phyloP scores from a whole-genome alignment of 1,140 invertebrate species.

The Zophobas morio region DNA sequence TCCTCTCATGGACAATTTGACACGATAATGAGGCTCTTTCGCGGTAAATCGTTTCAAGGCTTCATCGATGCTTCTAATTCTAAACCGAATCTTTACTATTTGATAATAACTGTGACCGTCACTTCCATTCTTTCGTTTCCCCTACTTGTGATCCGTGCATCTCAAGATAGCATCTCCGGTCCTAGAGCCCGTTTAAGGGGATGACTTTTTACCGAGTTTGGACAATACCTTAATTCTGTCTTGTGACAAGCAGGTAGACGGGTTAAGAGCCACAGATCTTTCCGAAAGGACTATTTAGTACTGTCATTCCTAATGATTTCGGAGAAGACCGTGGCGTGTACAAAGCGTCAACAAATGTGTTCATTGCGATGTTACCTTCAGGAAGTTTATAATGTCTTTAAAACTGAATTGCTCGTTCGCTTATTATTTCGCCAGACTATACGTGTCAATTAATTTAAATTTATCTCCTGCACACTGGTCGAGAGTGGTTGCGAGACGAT shows the following conservation, averaged over 20 bases:
- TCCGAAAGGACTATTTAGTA: slow-evolving; percentile 28
- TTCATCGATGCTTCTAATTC: too few relatives aligned
- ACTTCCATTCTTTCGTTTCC: not conserved
- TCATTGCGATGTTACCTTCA: slow-evolving; percentile 23
- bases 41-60: too few relatives aligned
- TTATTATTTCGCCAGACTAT: slow-evolving; percentile 40
- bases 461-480: slow-evolving; percentile 19
- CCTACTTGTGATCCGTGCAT: not conserved
- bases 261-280: slow-evolving; percentile 20
- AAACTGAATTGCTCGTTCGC: slow-evolving; percentile 23
- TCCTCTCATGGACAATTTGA: too few relatives aligned
- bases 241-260: slow-evolving; percentile 33
- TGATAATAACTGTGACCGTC: too few relatives aligned
- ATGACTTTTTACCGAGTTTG: slow-evolving; percentile 34
- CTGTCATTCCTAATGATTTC: slow-evolving; percentile 37
- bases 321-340: not conserved
- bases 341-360: slow-evolving; percentile 18
- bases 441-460: slow-evolving; percentile 41
- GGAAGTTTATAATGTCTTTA: slow-evolving; percentile 37
- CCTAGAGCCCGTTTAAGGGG: not conserved
- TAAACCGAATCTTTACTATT: too few relatives aligned
- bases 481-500: slow-evolving; percentile 24
- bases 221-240: slow-evolving; percentile 31
- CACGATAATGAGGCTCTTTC: too few relatives aligned
- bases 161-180: slow-evolving; percentile 22